These are phyloP conservation scores for Lypha dubia DNA, from an alignment of 2,888 invertebrate genomes.

Conservation along the genomic window DNA sequence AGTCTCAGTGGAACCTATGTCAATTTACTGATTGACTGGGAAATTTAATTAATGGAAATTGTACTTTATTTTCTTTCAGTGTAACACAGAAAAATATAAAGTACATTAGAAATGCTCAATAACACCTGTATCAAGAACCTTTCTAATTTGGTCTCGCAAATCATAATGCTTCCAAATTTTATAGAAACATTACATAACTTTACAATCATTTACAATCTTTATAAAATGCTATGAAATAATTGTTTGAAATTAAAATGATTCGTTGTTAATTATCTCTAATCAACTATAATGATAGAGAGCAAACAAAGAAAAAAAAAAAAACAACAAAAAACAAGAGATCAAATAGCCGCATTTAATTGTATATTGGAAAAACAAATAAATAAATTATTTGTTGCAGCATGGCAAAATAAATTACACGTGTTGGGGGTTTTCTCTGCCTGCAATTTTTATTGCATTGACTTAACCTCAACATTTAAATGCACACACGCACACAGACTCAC, in stretches of 20 bases:
- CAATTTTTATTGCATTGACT: constrained; percentile 18
- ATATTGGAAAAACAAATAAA: constrained; percentile 38
- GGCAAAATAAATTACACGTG: constrained; percentile 56
- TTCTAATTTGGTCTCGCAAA: too few relatives aligned
- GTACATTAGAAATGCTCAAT: too few relatives aligned
- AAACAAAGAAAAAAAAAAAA: neutral
- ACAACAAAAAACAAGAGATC: constrained; percentile 22
- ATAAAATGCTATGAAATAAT: constrained; percentile 39
- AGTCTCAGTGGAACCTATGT: too few relatives aligned
- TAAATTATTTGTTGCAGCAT: constrained; percentile 36
- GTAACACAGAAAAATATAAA: too few relatives aligned
- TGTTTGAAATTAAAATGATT: constrained; percentile 49
- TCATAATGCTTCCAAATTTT: neutral
- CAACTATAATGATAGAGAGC: constrained; percentile 49
- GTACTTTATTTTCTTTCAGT: too few relatives aligned
- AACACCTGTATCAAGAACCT: too few relatives aligned
- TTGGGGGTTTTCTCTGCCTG: constrained; percentile 11
- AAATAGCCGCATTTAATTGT: constrained; percentile 58
- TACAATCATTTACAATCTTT: neutral
- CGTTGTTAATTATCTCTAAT: constrained; percentile 60
- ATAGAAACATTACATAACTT: neutral
- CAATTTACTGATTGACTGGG: too few relatives aligned
- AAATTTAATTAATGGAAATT: too few relatives aligned
- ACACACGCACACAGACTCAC: constrained; percentile 1
- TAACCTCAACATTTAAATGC: constrained; percentile 29